Conservation (phyloP, 1,140 invertebrate genomes). For the Agrypnia vestita region DNA sequence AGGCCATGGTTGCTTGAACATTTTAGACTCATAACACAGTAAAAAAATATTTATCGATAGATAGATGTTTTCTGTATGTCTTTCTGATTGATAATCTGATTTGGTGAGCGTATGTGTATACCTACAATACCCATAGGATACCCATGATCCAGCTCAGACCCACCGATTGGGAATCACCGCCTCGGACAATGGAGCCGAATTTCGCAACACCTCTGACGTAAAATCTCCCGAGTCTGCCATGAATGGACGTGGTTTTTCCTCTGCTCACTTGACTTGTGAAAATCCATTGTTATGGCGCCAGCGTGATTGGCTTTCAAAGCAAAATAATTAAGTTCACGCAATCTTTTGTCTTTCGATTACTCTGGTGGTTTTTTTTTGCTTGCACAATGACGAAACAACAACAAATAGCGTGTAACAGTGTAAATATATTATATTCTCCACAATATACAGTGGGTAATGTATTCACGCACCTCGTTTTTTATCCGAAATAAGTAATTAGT, state of each 20-base stretch:
- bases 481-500: no score
- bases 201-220: not conserved
- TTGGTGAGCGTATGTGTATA: no score
- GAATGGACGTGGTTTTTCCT: not conserved
- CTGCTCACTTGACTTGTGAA: not conserved
- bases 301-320: not conserved
- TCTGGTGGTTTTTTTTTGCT: not conserved
- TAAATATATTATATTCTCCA: not conserved
- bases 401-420: not conserved
- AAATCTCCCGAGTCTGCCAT: not conserved
- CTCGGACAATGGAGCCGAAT: not conserved
- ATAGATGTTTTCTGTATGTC: no score
- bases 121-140: no score
- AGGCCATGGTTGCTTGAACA: no score
- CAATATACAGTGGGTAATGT: no score
- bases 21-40: no score
- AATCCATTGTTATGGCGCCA: conserved; percentile 17
- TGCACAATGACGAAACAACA: not conserved
- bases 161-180: not conserved
- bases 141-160: not conserved
- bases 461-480: no score
- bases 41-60: no score
- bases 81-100: no score
- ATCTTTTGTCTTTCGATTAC: conserved; percentile 20
- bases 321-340: not conserved